Evolutionary conservation across 2,113 vertebrate species (phyloP).

Genomic region (Corvus cornix): DNA sequence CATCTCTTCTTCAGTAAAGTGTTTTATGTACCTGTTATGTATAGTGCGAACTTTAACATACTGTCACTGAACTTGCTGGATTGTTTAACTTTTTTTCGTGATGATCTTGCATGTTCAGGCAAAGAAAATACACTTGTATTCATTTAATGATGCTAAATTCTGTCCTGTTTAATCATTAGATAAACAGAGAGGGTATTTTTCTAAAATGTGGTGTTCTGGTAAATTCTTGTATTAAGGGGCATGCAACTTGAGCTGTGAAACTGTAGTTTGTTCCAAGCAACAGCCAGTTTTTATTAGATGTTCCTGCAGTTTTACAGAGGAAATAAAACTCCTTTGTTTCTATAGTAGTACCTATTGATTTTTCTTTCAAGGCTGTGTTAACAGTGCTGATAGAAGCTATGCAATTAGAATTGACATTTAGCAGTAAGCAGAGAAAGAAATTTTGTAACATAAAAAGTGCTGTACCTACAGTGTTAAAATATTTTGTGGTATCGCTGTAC

Average conservation of each 20-base stretch:
- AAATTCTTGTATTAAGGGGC: neutral
- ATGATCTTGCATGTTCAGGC: neutral
- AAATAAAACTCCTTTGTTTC: conserved; percentile 65
- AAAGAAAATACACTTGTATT: neutral
- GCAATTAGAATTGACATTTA: conserved; percentile 58
- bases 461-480: conserved; percentile 11
- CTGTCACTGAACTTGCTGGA: neutral
- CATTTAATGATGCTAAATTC: neutral
- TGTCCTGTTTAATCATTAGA: neutral
- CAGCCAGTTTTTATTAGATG: neutral
- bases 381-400: conserved; percentile 53
- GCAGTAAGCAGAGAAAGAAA: conserved; percentile 17
- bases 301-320: conserved; percentile 30
- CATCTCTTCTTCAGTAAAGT: neutral
- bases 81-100: neutral
- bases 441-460: conserved; percentile 43
- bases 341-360: conserved; percentile 61
- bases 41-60: neutral
- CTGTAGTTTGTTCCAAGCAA: neutral
- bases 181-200: neutral
- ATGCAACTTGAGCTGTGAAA: neutral
- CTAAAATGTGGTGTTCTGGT: neutral
- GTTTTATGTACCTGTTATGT: neutral
- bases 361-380: conserved; percentile 50
- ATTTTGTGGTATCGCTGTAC: conserved; percentile 51